Percentiles rank a stretch among this genome's conserved stretches.
Evolutionary conservation across 2,888 invertebrate genomes (phyloP).

Genomic region (Theodoxus fluviatilis): DNA sequence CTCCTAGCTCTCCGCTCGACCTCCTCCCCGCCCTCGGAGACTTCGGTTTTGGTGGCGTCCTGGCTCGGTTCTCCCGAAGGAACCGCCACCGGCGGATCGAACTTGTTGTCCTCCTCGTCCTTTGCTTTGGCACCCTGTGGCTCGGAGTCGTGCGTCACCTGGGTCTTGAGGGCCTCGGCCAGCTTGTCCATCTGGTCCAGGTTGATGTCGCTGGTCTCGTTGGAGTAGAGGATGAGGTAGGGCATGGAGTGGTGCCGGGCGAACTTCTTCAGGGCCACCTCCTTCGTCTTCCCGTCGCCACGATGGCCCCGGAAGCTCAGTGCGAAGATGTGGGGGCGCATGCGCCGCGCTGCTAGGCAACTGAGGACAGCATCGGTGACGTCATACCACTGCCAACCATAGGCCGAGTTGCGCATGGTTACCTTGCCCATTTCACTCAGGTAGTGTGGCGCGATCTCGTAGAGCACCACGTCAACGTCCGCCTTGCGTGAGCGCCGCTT

Average conservation of each 20-base stretch:
- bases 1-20: slow-evolving; percentile 27
- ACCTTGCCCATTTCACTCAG: slow-evolving; percentile 44
- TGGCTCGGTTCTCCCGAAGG: neutral
- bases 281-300: slow-evolving; percentile 40
- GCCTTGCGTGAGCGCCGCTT: slow-evolving; percentile 35
- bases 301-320: slow-evolving; percentile 50
- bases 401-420: slow-evolving; percentile 41
- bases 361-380: slow-evolving; percentile 53
- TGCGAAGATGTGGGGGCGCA: slow-evolving; percentile 51
- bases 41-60: neutral
- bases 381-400: slow-evolving; percentile 62
- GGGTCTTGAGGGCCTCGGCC: slow-evolving; percentile 35
- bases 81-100: neutral
- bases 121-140: neutral
- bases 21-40: neutral
- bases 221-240: slow-evolving; percentile 64
- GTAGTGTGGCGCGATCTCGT: slow-evolving; percentile 51
- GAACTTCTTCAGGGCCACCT: slow-evolving; percentile 51
- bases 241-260: slow-evolving; percentile 57
- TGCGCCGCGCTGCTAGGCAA: slow-evolving; percentile 45
- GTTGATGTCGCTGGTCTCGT: slow-evolving; percentile 57
- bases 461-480: slow-evolving; percentile 45
- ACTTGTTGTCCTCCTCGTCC: neutral
- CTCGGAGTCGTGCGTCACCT: neutral
- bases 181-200: slow-evolving; percentile 48